Evolutionary conservation across 2,888 invertebrate species (phyloP), one percentile per base, ranked within the genome.

Genomic region (Euspilapteryx auroguttella): DNA sequence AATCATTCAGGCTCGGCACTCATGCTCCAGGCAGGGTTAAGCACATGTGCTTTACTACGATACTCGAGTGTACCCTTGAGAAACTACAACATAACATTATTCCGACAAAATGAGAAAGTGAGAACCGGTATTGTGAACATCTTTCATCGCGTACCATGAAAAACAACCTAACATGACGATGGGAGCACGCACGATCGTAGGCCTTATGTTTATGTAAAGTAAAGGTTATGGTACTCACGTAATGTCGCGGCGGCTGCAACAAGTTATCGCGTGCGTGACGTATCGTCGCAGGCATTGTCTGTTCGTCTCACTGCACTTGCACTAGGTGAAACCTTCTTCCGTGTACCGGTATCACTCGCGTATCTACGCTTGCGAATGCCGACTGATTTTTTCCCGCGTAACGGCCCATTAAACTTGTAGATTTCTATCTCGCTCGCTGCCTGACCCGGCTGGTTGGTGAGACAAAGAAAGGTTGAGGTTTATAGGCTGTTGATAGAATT

Each of bases 401-500:
- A 76, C 75, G 64, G 73, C 61, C 75, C 71, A 76, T 76, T 76
- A 76, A 75, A 71, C 68, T 73, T 63, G 71, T 68, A 65, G 66
- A 68, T 64, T 66, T 64, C 69, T 65, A 66, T 76, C 77, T 73
- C 76, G 48, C 71, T 76, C 75, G 52, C 44, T 43, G 45, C 47
- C 45, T 55, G 57, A 52, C 55, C 53, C 45, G 49, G 55, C 52
- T 55, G 57, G 63, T 61, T 62, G 49, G 76, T 55, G 63, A 75
- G 76, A 77, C 75, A 77, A 75, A 71, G 77, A 76, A 68, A 75
- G 71, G 68, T 62, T 73, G 73, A 54, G 69, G 75, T 75, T 76
- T 77, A 76, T 75, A 57, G 71, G 73, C 69, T 71, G 77, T 76
- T 76, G 75, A 75, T 77, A 73, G 76, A 76, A 75, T 73, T 65